Evolutionary conservation across 2,113 vertebrate genomes (phyloP).

Genomic region (Dicrurus megarhynchus): DNA sequence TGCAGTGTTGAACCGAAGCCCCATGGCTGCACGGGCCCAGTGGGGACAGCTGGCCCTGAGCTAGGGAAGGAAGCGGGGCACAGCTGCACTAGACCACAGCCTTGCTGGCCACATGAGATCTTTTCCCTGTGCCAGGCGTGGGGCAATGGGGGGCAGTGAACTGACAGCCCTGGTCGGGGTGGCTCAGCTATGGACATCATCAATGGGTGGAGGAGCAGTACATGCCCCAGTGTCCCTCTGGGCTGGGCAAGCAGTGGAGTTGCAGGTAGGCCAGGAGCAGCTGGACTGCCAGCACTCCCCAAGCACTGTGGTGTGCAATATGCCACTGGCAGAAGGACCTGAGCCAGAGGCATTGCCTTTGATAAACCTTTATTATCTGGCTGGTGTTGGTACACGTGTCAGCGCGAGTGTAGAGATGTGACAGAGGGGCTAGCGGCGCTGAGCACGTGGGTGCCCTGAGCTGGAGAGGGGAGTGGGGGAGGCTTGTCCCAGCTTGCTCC

Average conservation of each 20-base stretch:
- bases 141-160: rapidly evolving
- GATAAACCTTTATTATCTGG: slow-evolving; percentile 55
- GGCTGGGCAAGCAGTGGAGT: not conserved
- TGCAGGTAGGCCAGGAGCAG: not conserved
- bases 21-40: rapidly evolving
- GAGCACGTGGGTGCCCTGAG: not conserved
- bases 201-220: not conserved
- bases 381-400: slow-evolving; percentile 38
- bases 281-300: not conserved
- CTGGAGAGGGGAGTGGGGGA: not conserved
- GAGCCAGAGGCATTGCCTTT: not conserved
- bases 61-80: not conserved
- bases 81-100: not conserved
- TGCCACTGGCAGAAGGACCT: not conserved
- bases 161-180: no score
- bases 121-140: not conserved
- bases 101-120: rapidly evolving
- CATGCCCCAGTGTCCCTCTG: rapidly evolving
- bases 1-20: not conserved
- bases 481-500: not conserved
- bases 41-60: not conserved
- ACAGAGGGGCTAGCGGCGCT: not conserved
- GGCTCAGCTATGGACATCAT: not conserved
- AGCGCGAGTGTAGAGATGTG: not conserved
- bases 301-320: rapidly evolving